Base-by-base conservation (phyloP, 2,113 vertebrate species). In the Podiceps cristatus region DNA sequence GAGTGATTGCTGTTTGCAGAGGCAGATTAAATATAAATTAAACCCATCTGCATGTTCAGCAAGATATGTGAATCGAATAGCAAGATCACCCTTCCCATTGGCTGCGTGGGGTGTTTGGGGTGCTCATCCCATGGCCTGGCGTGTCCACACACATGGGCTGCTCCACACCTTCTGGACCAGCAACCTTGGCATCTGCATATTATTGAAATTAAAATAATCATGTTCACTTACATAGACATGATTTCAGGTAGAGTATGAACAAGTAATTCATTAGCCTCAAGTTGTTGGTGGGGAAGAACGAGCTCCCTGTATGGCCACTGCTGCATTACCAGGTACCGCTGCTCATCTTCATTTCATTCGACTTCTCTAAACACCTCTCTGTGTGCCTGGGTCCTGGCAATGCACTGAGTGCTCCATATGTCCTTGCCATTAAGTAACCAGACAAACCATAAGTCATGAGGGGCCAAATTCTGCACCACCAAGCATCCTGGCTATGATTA, bases 1-100 rank as follows among this genome's bases (percentile, higher is more conserved):
- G 69, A 97, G 95, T 97, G 97, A 97, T 96, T 97, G 83, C 97
- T 96, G 94, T 97, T 97, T 97, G 88, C 92, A 96, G 93, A 93
- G 94, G 49, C 85, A 97, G 96, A 97, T 97, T 97, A 97, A 98
- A 94, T 60, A 97, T 20, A 96, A 98, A 96, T 97, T 96, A 95
- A 96, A 76, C 64, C 92, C 93, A 97, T 97, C 94, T 96, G 90
- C 93, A 89, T 92, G 60, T 92, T 94, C 82, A 78, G 91, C 37
- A 86, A 68, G 75, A 42, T 62, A 75, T 92, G 96, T 94, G 95
- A 62, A 82, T 9, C 0, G 94, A 96, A 97, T 93, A 84, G 93
- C 75, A 96, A 97, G 72, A 55, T 49, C 50, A 62, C 62, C 53
- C 77, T 72, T 80, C 33, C 44, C 29, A 6, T 2, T 47, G 91